Base-by-base conservation (phyloP, 2,797 vertebrate species). In the Protonibea diacanthus region DNA sequence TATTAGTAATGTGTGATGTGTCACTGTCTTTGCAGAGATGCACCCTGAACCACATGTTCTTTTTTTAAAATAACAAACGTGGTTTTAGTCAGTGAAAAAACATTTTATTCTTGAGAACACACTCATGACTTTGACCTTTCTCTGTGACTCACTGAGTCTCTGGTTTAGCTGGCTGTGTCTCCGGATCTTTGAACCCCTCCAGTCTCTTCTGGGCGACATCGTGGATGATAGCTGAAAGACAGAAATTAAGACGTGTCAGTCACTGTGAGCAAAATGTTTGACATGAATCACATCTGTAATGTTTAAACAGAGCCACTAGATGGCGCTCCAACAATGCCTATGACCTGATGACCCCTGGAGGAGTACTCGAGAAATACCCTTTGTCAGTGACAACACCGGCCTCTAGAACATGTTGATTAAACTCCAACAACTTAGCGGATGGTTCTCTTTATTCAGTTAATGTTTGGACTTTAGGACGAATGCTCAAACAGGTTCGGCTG, bases 171-270 rank as follows among this genome's bases (percentile, higher is more conserved):
- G 21, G 5, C 13, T 58, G 29, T 1, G 44, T 63, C 57, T 85
- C 58, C 25, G n/a, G 27, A 15, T 0, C 48, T 51, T 88, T 79
- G 55, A 91, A 95, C 3, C 17, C 47, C 1, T 90, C 78, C 45
- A 92, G 70, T 33, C 94, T 95, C 38, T 86, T 93, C 85, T 92
- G 86, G 47, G 92, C 86, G 29, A 96, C 95, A 0, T 95, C 94
- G 20, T 89, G 78, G 80, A 98, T 97, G 88, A 98, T 84, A 76
- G 85, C 97, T 99, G 92, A 80, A 95, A 83, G 23, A 88, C 81
- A 86, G 48, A 17, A 65, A 38, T 38, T 4, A 53, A 60, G 5
- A 67, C 3, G 1, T 20, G 40, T 73, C 38, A 75, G 53, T 58
- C 23, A 14, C 17, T 2, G 2, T 38, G 33, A 29, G 29, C 29